Base-by-base conservation (phyloP, 2,888 invertebrate genomes). In the Tenthredo mesomela region DNA sequence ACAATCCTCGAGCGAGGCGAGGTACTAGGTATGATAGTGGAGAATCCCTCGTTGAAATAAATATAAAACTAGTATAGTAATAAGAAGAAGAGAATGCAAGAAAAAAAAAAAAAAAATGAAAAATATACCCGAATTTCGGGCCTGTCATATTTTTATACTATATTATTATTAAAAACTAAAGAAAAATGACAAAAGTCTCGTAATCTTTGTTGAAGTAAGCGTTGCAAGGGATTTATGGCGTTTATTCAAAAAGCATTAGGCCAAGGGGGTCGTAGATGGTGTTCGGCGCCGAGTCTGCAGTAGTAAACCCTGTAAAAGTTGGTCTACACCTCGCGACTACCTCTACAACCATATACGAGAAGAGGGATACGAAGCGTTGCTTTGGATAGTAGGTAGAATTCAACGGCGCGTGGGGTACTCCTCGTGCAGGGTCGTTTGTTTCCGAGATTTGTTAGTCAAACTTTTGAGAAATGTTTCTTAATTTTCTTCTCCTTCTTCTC, bases 171-270 rank as follows among this genome's bases (percentile, higher is more conserved):
- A 73, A 73, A 58, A 80, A 80, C 25, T 43, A 12, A 80, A 9
- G 21, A 80, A 9, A 40, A 80, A 61, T 40, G 37, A 80, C 40
- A 80, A 80, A 61, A 61, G 18, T 54, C 61, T 61, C 40, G 80
- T 84, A 84, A 84, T 75, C 77, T 40, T 77, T 50, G 67, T 84
- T 84, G 33, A 80, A 78, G 43, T 21, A 47, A 65, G 47, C 2
- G n/a, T n/a, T n/a, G n/a, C n/a, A n/a, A n/a, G n/a, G n/a, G 78
- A 84, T 84, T 84, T 84, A 84, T 21, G 47, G 77, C 84, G 84
- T 75, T 61, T 78, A 78, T 84, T 80, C 67, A 78, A 84, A 84
- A 84, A 65, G 78, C 67, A 84, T 84, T 84, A 78, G 65, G 67
- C 37, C 29, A 58, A 50, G 40, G 58, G 10, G 40, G 43, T n/a